Percentiles rank a stretch among this genome's conserved stretches.
Conservation (phyloP, 2,113 vertebrate species). For the Crotalus tigris region DNA sequence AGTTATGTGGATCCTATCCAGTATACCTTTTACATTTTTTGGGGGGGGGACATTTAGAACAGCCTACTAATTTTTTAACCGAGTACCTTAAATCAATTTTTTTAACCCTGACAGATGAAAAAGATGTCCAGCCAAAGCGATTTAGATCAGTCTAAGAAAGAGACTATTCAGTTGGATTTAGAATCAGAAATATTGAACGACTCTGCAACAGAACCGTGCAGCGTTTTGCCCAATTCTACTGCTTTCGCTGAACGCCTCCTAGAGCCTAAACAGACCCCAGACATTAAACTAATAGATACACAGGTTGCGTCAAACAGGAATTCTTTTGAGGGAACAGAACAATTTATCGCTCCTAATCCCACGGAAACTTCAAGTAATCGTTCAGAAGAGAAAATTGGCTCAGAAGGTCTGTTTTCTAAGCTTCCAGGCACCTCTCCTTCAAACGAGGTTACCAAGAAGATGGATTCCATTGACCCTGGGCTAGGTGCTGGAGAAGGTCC, state of each 20-base stretch:
- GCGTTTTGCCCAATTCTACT: conserved; percentile 31
- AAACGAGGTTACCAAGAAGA: conserved; percentile 29
- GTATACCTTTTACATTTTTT: conserved; percentile 6
- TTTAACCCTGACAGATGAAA: conserved; percentile 68
- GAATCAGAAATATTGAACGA: conserved; percentile 58
- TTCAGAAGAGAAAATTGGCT: neutral
- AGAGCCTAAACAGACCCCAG: conserved; percentile 47
- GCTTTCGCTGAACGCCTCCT: neutral
- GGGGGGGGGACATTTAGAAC: neutral
- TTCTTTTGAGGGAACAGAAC: conserved; percentile 34
- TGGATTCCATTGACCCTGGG: conserved; percentile 28
- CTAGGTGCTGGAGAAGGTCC: conserved; percentile 51
- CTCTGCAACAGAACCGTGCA: conserved; percentile 56
- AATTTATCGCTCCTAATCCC: conserved; percentile 30
- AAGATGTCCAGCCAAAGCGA: conserved; percentile 54
- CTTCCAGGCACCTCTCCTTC: neutral
- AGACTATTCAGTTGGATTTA: conserved; percentile 45
- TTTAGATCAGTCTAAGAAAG: conserved; percentile 35
- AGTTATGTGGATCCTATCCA: neutral
- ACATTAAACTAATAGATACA: conserved; percentile 21
- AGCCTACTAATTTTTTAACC: neutral
- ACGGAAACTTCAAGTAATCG: conserved; percentile 8
- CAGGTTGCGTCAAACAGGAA: conserved; percentile 27
- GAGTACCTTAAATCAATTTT: neutral
- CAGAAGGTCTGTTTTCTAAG: conserved; percentile 1